A percentile compares a stretch with the other conserved stretches of the same genome.
phyloP scores from a whole-genome alignment of 1,140 invertebrate genomes.

The Dinoponera quadriceps region DNA sequence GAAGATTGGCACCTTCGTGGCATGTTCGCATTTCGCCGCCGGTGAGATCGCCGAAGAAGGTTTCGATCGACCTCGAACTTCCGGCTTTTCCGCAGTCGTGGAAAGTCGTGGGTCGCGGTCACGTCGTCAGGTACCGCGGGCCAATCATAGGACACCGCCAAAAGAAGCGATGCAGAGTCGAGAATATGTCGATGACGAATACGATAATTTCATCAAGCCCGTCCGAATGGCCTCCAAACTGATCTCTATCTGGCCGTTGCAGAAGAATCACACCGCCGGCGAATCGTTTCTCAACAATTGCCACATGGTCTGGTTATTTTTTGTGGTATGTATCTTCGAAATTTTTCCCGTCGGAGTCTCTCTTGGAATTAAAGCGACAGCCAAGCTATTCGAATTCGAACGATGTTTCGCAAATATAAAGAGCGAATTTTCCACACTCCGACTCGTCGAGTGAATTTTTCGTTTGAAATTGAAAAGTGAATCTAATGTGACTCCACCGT shows the following conservation, averaged over 20 bases:
- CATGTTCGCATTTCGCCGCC: neutral
- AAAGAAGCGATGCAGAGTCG: slow-evolving; percentile 17
- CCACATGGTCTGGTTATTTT: slow-evolving; percentile 51
- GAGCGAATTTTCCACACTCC: too few relatives aligned
- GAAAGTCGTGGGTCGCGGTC: slow-evolving; percentile 24
- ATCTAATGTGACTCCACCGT: too few relatives aligned
- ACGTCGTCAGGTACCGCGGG: neutral
- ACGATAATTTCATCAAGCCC: slow-evolving; percentile 70
- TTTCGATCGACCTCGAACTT: slow-evolving; percentile 1
- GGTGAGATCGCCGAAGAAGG: neutral
- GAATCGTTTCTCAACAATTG: slow-evolving; percentile 8
- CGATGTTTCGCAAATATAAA: too few relatives aligned
- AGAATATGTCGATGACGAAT: slow-evolving; percentile 50
- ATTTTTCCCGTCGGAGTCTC: too few relatives aligned
- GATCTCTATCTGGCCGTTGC: slow-evolving; percentile 71
- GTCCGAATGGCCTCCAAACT: slow-evolving; percentile 53
- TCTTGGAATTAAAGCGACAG: too few relatives aligned
- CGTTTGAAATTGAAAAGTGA: too few relatives aligned
- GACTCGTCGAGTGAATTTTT: too few relatives aligned
- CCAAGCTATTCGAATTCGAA: too few relatives aligned
- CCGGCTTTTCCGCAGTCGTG: slow-evolving; percentile 37
- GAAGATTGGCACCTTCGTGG: slow-evolving; percentile 41
- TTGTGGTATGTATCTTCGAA: slow-evolving; percentile 33
- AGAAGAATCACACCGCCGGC: neutral
- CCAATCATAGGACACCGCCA: too few relatives aligned